Percentiles rank a stretch among this genome's conserved stretches.
These are phyloP conservation scores for Palythoa grandiflora DNA, from an alignment of 92 coral and sea anemone species.

Conservation along the genomic window DNA sequence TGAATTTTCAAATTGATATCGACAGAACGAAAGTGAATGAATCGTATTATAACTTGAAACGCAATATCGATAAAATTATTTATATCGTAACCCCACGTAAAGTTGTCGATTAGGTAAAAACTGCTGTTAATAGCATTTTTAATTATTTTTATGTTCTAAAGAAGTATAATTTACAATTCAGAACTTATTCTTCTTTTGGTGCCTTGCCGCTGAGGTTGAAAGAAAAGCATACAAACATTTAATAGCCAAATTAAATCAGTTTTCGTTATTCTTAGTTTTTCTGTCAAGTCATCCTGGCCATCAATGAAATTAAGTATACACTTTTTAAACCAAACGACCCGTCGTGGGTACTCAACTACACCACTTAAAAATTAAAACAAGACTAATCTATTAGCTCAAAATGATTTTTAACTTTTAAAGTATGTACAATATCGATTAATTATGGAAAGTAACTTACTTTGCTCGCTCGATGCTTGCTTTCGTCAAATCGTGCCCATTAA, in stretches of 20 bases:
- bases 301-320: neutral
- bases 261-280: neutral
- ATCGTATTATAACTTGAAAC: neutral
- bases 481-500: conserved; percentile 78
- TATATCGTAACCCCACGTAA: neutral
- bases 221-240: too few relatives aligned
- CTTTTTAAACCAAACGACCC: neutral
- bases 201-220: too few relatives aligned
- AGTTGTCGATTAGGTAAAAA: neutral
- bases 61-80: neutral
- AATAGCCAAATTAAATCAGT: too few relatives aligned
- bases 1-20: neutral
- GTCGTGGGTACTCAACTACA: neutral
- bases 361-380: conserved; percentile 19
- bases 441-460: conserved; percentile 61
- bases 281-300: neutral
- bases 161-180: neutral
- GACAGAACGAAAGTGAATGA: neutral
- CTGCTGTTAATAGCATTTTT: neutral
- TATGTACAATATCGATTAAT: neutral
- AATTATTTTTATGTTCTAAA: neutral
- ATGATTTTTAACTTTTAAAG: neutral
- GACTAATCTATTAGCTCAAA: neutral
- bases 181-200: neutral
- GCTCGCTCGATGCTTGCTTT: conserved; percentile 87